A percentile compares a stretch with the other conserved stretches of the same genome.
phyloP scores from a whole-genome alignment of 2,888 invertebrate species.

The Lypha dubia region DNA sequence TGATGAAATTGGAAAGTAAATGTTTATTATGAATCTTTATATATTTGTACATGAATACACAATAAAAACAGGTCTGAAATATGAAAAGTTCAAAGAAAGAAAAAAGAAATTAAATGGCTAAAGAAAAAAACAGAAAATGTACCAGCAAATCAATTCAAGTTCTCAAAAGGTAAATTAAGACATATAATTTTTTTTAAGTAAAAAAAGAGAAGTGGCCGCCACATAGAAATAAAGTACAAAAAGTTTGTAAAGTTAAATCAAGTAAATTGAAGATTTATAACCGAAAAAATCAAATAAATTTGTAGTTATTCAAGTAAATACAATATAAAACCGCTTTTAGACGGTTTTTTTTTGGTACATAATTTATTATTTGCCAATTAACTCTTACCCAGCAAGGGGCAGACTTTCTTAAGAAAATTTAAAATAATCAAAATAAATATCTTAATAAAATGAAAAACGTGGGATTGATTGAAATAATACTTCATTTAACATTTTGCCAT shows the following conservation, averaged over 20 bases:
- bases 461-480: conserved; percentile 73
- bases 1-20: conserved; percentile 63
- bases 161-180: conserved; percentile 33
- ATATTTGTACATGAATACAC: no score
- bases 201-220: not conserved
- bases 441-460: not conserved
- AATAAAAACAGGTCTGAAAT: not conserved
- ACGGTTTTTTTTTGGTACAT: no score
- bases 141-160: not conserved
- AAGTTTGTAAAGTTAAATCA: not conserved
- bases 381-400: no score
- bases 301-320: not conserved
- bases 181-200: not conserved
- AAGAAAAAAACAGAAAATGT: not conserved
- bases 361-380: no score
- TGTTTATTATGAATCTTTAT: conserved; percentile 53
- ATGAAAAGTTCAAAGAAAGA: conserved; percentile 32
- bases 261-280: not conserved
- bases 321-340: not conserved
- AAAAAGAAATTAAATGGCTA: conserved; percentile 11
- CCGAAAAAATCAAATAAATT: not conserved
- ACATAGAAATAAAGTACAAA: conserved; percentile 9
- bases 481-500: conserved; percentile 82
- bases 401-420: not conserved
- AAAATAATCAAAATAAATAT: not conserved